Conservation (phyloP, 92 coral and sea anemone genomes). For the Nematostella vectensis region DNA sequence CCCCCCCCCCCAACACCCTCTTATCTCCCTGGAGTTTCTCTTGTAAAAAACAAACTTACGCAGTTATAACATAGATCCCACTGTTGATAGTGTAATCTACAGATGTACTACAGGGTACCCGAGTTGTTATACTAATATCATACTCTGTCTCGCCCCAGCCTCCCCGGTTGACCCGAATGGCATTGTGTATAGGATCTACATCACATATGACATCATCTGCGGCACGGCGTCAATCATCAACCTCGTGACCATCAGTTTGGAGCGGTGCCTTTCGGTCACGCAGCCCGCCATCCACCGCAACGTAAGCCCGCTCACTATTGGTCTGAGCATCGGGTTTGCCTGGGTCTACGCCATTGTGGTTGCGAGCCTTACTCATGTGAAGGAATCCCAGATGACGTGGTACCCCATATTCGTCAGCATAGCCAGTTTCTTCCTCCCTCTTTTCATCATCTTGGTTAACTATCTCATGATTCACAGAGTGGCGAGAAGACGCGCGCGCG, state of each 20-base stretch:
- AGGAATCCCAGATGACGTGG: constrained; percentile 40
- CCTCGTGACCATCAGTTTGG: constrained; percentile 81
- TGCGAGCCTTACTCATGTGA: constrained; percentile 36
- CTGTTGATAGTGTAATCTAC: too few relatives aligned
- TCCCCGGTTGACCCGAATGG: constrained; percentile 13
- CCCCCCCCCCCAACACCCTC: too few relatives aligned
- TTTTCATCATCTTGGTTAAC: constrained; percentile 64
- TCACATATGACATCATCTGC: constrained; percentile 72
- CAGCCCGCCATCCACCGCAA: constrained; percentile 85
- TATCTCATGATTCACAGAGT: constrained; percentile 67
- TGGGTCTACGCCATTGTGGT: constrained; percentile 69
- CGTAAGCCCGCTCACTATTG: constrained; percentile 47
- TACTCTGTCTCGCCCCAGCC: too few relatives aligned
- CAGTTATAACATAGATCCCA: too few relatives aligned
- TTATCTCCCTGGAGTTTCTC: too few relatives aligned
- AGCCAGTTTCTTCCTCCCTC: constrained; percentile 68
- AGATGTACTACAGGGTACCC: too few relatives aligned
- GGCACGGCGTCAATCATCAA: constrained; percentile 84
- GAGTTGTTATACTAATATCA: too few relatives aligned
- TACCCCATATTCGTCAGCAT: constrained; percentile 56
- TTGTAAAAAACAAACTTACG: too few relatives aligned
- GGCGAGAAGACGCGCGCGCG: constrained; percentile 43
- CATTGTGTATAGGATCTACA: constrained; percentile 50
- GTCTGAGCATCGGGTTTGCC: constrained; percentile 46
- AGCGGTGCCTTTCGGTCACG: constrained; percentile 88